Percentiles rank a stretch among this genome's conserved stretches.
Evolutionary conservation across 2,797 vertebrate species (phyloP).

Genomic region (Pseudochirops cupreus): DNA sequence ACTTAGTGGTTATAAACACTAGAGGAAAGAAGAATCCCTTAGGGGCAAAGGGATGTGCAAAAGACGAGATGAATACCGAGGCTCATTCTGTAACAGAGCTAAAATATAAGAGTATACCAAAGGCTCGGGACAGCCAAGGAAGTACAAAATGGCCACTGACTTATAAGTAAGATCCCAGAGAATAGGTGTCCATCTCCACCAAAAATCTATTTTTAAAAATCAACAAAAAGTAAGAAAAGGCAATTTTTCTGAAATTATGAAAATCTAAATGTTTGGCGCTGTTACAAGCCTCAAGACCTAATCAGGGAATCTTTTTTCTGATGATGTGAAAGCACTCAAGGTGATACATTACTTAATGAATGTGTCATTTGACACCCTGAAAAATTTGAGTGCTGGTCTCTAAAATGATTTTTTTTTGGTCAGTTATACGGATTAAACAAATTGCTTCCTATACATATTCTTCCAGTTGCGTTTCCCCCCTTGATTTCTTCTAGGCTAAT

Average conservation of each 20-base stretch:
- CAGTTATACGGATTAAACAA: background rate
- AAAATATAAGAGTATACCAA: background rate
- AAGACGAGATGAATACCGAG: background rate
- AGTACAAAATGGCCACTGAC: background rate
- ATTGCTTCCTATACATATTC: background rate
- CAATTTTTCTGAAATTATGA: background rate
- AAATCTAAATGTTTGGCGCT: background rate
- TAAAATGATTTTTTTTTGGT: background rate
- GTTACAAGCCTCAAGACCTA: background rate
- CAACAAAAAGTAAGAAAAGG: background rate
- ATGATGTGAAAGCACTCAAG: background rate
- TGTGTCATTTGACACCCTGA: background rate
- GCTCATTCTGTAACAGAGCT: background rate
- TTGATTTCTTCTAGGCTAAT: background rate
- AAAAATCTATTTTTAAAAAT: background rate
- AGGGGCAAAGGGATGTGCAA: background rate
- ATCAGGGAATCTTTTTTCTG: background rate
- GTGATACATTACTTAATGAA: background rate
- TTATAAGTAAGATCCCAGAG: background rate
- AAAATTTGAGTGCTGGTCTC: background rate
- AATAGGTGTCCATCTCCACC: background rate
- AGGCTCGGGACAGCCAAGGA: background rate
- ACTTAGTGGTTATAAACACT: background rate
- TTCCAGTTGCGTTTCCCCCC: background rate
- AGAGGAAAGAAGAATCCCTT: conserved; percentile 15